These are phyloP conservation scores for Ambastaia sidthimunki DNA, from an alignment of 2,797 vertebrate genomes.

Conservation along the genomic window DNA sequence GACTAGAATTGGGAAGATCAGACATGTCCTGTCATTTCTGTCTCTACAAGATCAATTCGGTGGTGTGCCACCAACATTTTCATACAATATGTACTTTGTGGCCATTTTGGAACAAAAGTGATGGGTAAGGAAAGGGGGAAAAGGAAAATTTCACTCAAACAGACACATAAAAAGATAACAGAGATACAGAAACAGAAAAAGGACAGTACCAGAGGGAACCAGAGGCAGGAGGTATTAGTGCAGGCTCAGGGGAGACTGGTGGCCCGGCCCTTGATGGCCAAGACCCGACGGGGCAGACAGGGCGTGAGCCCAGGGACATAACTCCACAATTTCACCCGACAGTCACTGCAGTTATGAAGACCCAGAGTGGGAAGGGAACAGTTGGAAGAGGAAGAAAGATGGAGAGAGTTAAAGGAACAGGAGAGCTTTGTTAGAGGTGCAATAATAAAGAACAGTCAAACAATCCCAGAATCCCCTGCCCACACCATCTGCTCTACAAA, in stretches of 20 bases:
- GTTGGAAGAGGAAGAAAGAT: conserved; percentile 36
- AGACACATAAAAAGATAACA: background rate
- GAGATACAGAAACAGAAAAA: conserved; percentile 56
- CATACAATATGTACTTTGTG: background rate
- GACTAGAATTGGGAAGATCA: too few species aligned
- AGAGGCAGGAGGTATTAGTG: conserved; percentile 68
- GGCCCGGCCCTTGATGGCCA: conserved; percentile 98
- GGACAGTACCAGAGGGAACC: conserved; percentile 69
- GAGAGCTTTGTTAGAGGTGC: conserved; percentile 25
- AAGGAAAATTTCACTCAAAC: background rate
- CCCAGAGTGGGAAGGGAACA: background rate
- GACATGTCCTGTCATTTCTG: too few species aligned
- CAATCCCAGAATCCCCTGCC: conserved; percentile 26
- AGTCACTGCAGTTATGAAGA: conserved; percentile 83
- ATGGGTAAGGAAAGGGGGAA: background rate
- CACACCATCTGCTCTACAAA: conserved; percentile 22
- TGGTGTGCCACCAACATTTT: background rate
- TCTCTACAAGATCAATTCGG: too few species aligned
- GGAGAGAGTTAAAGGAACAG: conserved; percentile 15
- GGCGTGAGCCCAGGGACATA: conserved; percentile 98
- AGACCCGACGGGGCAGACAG: conserved; percentile 96
- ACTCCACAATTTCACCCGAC: conserved; percentile 98
- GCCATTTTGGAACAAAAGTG: background rate
- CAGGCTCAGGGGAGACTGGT: conserved; percentile 93
- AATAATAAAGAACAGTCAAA: conserved; percentile 42